Evolutionary conservation across 1,140 invertebrate genomes (phyloP), one percentile per base, ranked within the genome.

Genomic region (Aphaenogaster rudis): DNA sequence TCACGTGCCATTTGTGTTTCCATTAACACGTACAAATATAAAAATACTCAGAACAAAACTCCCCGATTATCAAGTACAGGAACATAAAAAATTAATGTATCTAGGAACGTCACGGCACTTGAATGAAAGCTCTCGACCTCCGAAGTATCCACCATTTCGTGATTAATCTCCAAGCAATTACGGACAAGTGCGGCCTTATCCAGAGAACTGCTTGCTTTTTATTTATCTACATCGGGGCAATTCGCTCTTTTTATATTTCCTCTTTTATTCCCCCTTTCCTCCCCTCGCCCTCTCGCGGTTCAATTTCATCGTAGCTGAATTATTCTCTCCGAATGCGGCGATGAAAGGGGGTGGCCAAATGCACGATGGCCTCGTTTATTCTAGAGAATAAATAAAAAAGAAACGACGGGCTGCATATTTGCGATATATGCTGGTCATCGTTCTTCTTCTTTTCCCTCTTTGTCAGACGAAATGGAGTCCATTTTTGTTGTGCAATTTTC

Each of bases 321-420:
- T 88, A 89, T 89, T 88, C 88, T 52, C 54, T 45, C n/a, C 39
- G 48, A 71, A 71, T 59, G 59, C 39, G 66, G 79, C 59, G 86
- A 80, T 82, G 76, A 86, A 80, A 80, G 28, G 33, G 9, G 52
- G 21, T 57, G 85, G 50, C 59, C 80, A 61, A 78, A 82, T 77
- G 66, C 66, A 57, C 72, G 78, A 89, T 81, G 88, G 86, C 64
- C 86, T 84, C 63, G 74, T 86, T 86, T 81, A 86, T 86, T 86
- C 77, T 50, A 48, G 77, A 67, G 13, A 80, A 86, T 80, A 86
- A 86, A 81, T 86, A 86, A 86, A 86, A 86, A 69, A 50, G 13
- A 33, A 69, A 80, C 42, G 39, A 48, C 45, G 21, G 28, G 45
- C n/a, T 74, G 63, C 54, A 77, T 54, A 72, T 52, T 42, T 42